Percentiles rank a stretch among this genome's conserved stretches.
Evolutionary conservation across 2,797 vertebrate genomes (phyloP).

Genomic region (Notolepis coatsorum): DNA sequence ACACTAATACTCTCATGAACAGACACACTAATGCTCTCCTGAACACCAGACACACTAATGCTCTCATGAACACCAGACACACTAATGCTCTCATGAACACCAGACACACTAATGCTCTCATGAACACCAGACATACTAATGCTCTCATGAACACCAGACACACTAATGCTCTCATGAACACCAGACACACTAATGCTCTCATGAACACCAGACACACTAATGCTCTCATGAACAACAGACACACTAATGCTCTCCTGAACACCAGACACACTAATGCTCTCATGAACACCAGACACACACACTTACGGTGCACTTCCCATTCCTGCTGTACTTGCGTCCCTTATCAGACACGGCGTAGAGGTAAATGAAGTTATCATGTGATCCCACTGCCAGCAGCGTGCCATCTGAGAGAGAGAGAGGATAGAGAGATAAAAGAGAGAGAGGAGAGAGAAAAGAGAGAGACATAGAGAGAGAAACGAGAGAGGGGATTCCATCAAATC

Average conservation of each 20-base stretch:
- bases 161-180: too few species aligned
- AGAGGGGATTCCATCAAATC: too few species aligned
- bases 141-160: too few species aligned
- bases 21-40: too few species aligned
- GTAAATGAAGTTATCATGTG: slow-evolving; percentile 99
- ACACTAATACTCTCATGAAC: too few species aligned
- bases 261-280: not conserved
- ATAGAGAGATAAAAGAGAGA: slow-evolving; percentile 22
- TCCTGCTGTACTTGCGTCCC: slow-evolving; percentile 95
- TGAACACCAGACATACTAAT: too few species aligned
- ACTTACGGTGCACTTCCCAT: slow-evolving; percentile 95
- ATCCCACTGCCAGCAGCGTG: slow-evolving; percentile 92
- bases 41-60: too few species aligned
- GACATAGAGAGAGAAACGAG: not conserved
- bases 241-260: too few species aligned
- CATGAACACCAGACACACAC: not conserved
- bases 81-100: too few species aligned
- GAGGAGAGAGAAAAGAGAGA: slow-evolving; percentile 22
- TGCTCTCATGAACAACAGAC: too few species aligned
- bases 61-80: too few species aligned
- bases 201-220: not conserved
- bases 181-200: not conserved
- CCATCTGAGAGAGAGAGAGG: slow-evolving; percentile 83
- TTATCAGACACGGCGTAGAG: slow-evolving; percentile 94
- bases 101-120: too few species aligned